Evolutionary conservation across 2,113 vertebrate genomes (phyloP), one percentile per base, ranked within the genome.

Genomic region (Dipodomys merriami): DNA sequence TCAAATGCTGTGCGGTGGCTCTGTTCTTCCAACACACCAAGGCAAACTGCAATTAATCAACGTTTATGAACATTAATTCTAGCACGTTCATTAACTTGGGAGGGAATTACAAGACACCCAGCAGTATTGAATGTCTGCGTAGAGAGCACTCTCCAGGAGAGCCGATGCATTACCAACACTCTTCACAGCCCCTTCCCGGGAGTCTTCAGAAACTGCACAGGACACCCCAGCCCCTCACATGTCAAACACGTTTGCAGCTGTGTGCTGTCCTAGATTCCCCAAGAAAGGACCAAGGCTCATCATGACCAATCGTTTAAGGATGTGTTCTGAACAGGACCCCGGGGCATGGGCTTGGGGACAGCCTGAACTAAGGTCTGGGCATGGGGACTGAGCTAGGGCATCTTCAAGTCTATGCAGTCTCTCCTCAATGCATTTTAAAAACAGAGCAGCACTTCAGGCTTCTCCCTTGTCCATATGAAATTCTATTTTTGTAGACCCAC

Each of bases 401-500:
- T 57, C 13, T 57, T 13, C 53, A 57, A 4, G 15, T 57, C 53
- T 57, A 4, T 18, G 53, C 53, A 57, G 53, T 57, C 53, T 57
- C 49, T 16, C 53, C 53, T 16, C 62, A 57, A 64, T 62, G 19
- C 53, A 65, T 76, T 93, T 90, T 64, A 39, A 84, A 96, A 95
- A 79, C 69, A 87, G 64, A 94, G 88, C 29, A 30, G 60, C 84
- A 90, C 69, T 80, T 83, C 35, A 71, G 69, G n/a, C 19, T 72
- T 90, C 53, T 11, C 44, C 39, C 25, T n/a, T 6, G 39, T 22
- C 82, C n/a, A n/a, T 25, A 65, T 46, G 62, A 62, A 88, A 83
- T 90, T 83, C 84, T 95, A 88, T 83, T 96, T 96, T 80, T 68
- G 90, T 83, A 94, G 60, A 8, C 30, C 65, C n/a, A 49, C 49